Conservation (phyloP, 2,113 vertebrate genomes). For the Pseudorectes ferrugineus region DNA sequence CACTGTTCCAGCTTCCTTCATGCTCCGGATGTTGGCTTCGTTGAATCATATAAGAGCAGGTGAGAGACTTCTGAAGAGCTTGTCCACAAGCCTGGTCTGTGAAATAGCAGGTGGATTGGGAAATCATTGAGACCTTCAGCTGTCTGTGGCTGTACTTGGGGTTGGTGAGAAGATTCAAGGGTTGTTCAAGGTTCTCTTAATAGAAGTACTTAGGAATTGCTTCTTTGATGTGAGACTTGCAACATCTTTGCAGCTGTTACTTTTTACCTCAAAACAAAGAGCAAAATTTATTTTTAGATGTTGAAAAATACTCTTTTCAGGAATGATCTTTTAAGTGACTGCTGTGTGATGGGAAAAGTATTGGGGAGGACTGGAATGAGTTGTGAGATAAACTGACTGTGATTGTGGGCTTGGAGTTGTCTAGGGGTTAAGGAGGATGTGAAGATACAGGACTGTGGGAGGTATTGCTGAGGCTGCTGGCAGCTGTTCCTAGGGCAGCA, state of each 20-base stretch:
- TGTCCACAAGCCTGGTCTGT: background rate
- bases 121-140: background rate
- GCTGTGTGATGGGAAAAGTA: background rate
- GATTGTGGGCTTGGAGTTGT: background rate
- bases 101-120: background rate
- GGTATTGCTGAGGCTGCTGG: background rate
- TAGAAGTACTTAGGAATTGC: background rate
- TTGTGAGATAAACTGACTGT: background rate
- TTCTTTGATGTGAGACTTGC: background rate
- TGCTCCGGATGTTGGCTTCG: conserved; percentile 96
- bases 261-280: background rate
- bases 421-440: background rate
- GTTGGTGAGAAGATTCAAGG: background rate
- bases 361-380: background rate
- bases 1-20: conserved; percentile 97
- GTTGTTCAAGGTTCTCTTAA: background rate
- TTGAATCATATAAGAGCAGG: conserved; percentile 97
- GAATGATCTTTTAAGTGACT: background rate
- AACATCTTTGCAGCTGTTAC: background rate
- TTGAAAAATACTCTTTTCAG: background rate
- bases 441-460: background rate
- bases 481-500: background rate
- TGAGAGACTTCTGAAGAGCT: conserved; percentile 52
- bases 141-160: background rate
- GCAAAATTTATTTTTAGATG: background rate